These are phyloP conservation scores for Macrosteles quadrilineatus DNA, from an alignment of 1,140 invertebrate genomes.

Conservation along the genomic window DNA sequence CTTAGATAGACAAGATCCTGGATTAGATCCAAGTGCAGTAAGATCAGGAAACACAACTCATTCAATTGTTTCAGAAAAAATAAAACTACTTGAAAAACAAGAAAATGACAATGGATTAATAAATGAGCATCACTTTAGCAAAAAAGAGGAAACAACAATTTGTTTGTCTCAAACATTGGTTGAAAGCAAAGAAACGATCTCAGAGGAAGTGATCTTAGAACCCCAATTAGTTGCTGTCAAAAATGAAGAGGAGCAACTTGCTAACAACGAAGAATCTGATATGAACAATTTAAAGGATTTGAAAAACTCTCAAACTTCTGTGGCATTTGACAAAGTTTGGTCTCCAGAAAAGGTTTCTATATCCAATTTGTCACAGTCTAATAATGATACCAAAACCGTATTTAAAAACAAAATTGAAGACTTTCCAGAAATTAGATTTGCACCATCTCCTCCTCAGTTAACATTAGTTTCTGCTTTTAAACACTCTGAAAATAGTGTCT, in stretches of 20 bases:
- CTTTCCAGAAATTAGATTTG: not conserved
- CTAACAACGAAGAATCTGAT: no score
- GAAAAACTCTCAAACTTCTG: not conserved
- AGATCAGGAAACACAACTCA: not conserved
- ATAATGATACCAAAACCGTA: not conserved
- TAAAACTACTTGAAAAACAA: not conserved
- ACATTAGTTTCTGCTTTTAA: not conserved
- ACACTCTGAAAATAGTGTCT: slow-evolving; percentile 8
- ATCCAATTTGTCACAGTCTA: not conserved
- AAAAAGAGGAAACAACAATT: no score
- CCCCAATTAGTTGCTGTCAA: no score
- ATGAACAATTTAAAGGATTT: not conserved
- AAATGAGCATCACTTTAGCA: no score
- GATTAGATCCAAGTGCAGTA: not conserved
- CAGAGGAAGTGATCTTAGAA: no score
- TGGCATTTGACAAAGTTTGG: not conserved
- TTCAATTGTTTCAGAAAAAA: not conserved
- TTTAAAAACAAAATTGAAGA: not conserved
- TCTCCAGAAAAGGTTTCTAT: not conserved
- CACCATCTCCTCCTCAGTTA: not conserved
- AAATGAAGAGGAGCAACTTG: no score
- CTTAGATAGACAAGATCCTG: not conserved
- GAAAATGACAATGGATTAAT: not conserved
- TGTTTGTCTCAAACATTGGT: no score
- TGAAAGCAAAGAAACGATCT: no score